A percentile compares a stretch with the other conserved stretches of the same genome.
phyloP scores from a whole-genome alignment of 2,113 vertebrate species.

The Cavia aperea region DNA sequence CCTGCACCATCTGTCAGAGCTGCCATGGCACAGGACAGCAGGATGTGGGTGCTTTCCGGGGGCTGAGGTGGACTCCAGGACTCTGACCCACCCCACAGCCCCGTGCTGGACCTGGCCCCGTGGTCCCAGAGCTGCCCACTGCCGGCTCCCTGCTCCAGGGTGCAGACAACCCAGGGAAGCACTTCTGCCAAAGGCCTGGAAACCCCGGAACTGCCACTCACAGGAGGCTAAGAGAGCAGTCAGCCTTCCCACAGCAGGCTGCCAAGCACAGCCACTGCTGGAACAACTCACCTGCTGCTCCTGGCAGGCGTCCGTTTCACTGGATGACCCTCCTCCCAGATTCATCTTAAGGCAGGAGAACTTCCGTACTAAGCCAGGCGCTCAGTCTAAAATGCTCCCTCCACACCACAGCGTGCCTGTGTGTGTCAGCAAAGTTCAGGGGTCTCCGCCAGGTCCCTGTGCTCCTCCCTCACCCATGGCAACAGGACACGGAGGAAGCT shows the following conservation, averaged over 20 bases:
- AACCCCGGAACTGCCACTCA: not conserved
- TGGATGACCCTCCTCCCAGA: slow-evolving; percentile 74
- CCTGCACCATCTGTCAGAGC: not conserved
- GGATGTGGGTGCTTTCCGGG: accelerated
- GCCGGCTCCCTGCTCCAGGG: not conserved
- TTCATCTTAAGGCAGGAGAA: slow-evolving; percentile 73
- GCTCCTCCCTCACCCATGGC: slow-evolving; percentile 79
- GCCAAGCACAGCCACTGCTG: slow-evolving; percentile 44
- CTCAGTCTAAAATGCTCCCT: slow-evolving; percentile 57
- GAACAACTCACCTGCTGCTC: slow-evolving; percentile 76
- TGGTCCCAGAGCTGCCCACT: accelerated
- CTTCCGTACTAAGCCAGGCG: slow-evolving; percentile 58
- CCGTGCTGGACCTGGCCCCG: accelerated
- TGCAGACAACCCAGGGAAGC: not conserved
- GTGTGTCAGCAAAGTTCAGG: slow-evolving; percentile 82
- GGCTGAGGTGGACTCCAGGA: not conserved
- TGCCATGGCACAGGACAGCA: accelerated
- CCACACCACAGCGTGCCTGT: slow-evolving; percentile 77
- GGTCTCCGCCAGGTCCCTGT: slow-evolving; percentile 75
- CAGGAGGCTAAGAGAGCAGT: not conserved
- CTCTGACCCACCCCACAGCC: not conserved
- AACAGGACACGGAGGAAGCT: slow-evolving; percentile 78
- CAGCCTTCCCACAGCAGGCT: slow-evolving; percentile 38
- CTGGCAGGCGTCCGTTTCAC: slow-evolving; percentile 67
- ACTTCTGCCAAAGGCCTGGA: not conserved